Base-by-base conservation (phyloP, 2,888 invertebrate species). In the Pristionchus fissidentatus region DNA sequence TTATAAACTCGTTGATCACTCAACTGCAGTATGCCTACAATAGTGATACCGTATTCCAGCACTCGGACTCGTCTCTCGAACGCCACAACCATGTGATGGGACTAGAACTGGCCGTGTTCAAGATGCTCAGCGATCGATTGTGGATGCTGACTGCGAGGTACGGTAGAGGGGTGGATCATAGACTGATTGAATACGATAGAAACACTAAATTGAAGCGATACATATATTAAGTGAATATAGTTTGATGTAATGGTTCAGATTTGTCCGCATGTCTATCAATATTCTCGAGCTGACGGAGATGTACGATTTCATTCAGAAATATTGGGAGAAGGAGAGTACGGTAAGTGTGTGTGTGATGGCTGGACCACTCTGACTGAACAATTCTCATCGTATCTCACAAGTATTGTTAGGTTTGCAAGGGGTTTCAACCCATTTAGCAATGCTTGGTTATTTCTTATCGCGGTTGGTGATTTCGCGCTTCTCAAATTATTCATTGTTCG, bases 291-390 rank as follows among this genome's bases (percentile, higher is more conserved):
- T 81, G 62, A 62, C 46, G n/a, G 80, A 81, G 80, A 60, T 46
- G 62, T 81, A 62, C 62, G 80, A 81, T 15, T 35, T 62, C 22
- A 62, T 81, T 2, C 35, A 60, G 22, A 62, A 43, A 32, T 62
- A 43, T 4, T 81, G 80, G 80, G 46, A 81, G 46, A 81, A 32
- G 41, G 80, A 81, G 62, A 81, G 80, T 81, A 32, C 43, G 46
- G 80, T 81, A 57, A 79, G 79, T 10, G 19, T 22, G 62, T 5
- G 38, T 66, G n/a, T 41, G 43, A 70, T 38, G n/a, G 26, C 10
- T 66, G 62, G n/a, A n/a, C n/a, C n/a, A n/a, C n/a, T n/a, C 32
- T 8, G 70, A 70, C 35, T 10, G 13, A 70, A 15, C n/a, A n/a
- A 26, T 60, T 60, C 8, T 60, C n/a, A 60, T 60, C n/a, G 13